Percentiles rank a stretch among this genome's conserved stretches.
These are phyloP conservation scores for Plestiodon gilberti DNA, from an alignment of 2,113 vertebrate genomes.

Conservation along the genomic window DNA sequence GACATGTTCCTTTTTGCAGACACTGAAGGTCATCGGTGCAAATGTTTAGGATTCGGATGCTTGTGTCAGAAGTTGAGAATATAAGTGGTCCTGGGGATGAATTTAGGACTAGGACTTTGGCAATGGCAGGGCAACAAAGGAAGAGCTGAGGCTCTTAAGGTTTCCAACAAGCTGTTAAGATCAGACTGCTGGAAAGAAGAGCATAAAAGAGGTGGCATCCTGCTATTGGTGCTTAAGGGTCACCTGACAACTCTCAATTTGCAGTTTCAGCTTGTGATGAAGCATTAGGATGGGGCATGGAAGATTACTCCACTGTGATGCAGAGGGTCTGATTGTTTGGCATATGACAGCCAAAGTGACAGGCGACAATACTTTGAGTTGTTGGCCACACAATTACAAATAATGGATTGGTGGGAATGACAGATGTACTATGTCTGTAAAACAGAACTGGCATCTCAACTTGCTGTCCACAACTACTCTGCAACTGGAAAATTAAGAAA, in stretches of 20 bases:
- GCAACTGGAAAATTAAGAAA: constrained; percentile 17
- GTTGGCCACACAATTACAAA: background rate
- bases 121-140: no score
- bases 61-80: background rate
- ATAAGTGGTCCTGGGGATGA: background rate
- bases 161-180: background rate
- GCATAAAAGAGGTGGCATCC: background rate
- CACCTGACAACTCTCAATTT: background rate
- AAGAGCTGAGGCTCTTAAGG: background rate
- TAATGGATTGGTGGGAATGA: background rate
- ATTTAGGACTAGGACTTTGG: background rate
- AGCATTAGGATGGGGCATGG: background rate
- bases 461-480: background rate
- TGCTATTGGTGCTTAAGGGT: background rate
- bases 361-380: background rate
- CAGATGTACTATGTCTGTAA: background rate
- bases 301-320: no score
- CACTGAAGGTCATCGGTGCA: background rate
- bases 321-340: background rate
- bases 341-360: background rate
- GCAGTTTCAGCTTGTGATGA: background rate
- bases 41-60: background rate
- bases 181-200: background rate
- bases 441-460: background rate
- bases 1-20: background rate